Evolutionary conservation across 2,797 vertebrate species (phyloP).

Genomic region (Neomorphus geoffroyi): DNA sequence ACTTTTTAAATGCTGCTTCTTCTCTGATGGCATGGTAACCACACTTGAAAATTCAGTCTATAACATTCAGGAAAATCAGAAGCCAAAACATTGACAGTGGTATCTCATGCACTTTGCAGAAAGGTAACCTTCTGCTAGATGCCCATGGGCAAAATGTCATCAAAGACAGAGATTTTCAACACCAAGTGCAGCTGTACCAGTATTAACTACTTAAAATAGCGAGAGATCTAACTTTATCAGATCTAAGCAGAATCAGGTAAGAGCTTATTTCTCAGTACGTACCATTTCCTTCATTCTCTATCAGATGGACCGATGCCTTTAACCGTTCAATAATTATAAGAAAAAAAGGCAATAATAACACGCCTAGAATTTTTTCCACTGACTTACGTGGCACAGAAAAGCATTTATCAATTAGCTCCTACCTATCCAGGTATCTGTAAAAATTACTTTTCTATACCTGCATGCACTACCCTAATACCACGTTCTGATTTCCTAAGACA

Average conservation of each 20-base stretch:
- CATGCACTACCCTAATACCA: fast-evolving
- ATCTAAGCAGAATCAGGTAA: neutral
- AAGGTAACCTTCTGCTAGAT: neutral
- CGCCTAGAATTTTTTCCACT: neutral
- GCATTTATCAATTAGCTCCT: neutral
- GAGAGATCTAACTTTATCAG: neutral
- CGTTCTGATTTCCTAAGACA: neutral
- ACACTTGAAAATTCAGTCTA: neutral
- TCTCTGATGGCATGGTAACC: neutral
- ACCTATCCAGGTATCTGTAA: neutral
- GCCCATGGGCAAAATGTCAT: neutral
- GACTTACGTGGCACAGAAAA: neutral
- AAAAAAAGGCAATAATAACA: neutral
- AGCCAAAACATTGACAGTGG: neutral
- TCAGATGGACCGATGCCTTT: neutral
- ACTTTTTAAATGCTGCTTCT: neutral
- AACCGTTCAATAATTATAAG: neutral
- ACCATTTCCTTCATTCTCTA: neutral
- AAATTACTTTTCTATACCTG: neutral
- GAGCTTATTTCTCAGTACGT: neutral
- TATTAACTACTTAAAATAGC: neutral
- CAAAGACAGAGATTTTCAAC: neutral
- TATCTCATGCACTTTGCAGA: neutral
- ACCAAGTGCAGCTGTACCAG: neutral
- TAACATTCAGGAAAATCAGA: neutral